A percentile compares a stretch with the other conserved stretches of the same genome.
Evolutionary conservation across 2,797 vertebrate genomes (phyloP).

Genomic region (Selene dorsalis): DNA sequence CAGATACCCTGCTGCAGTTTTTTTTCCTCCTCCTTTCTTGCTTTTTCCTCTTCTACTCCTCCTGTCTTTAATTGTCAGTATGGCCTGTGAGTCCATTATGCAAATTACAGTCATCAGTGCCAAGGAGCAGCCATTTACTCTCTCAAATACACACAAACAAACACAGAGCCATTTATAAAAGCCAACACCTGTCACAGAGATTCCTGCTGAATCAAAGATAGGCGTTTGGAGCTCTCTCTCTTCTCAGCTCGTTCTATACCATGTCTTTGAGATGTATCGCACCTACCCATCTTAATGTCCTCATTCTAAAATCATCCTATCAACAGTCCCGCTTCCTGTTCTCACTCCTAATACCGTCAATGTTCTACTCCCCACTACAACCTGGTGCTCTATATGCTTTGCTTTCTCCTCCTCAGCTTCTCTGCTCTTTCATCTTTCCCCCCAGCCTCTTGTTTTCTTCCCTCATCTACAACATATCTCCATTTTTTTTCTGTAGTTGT

Average conservation of each 20-base stretch:
- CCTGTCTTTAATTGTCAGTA: conserved; percentile 30
- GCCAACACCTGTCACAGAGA: conserved; percentile 56
- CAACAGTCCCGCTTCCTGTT: not conserved
- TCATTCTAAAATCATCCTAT: not conserved
- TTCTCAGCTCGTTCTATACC: conserved; percentile 20
- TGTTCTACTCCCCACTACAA: not conserved
- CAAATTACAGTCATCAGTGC: conserved; percentile 64
- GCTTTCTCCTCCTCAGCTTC: not conserved
- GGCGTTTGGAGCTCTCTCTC: not conserved
- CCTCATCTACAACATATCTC: not conserved
- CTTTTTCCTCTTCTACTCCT: not conserved
- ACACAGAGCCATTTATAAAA: conserved; percentile 62
- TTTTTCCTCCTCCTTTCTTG: not conserved
- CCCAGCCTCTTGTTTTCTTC: not conserved
- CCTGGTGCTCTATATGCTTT: not conserved
- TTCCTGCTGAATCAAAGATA: conserved; percentile 50
- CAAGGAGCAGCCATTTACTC: conserved; percentile 38
- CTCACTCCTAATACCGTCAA: not conserved
- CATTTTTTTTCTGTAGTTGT: not conserved
- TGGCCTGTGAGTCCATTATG: conserved; percentile 62
- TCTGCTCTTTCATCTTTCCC: not conserved
- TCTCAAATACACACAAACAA: conserved; percentile 43
- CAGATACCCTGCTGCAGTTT: not conserved
- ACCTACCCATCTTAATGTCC: not conserved
- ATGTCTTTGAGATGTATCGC: conserved; percentile 4